phyloP scores from a whole-genome alignment of 2,888 invertebrate species.

The Pristionchus maxplancki region DNA sequence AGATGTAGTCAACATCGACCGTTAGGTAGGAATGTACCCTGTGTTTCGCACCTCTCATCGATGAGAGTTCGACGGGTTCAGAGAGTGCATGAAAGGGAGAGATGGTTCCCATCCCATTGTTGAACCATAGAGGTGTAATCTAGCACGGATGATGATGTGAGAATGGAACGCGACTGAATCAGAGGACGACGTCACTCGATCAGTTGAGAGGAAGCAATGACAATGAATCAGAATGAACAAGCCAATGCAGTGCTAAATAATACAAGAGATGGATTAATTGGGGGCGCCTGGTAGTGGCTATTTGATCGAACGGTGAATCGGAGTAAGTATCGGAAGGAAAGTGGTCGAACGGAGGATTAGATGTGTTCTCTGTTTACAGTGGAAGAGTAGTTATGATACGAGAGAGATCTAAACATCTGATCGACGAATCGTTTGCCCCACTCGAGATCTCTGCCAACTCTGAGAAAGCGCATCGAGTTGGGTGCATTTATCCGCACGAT shows the following conservation, averaged over 20 bases:
- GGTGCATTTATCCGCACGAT: background rate
- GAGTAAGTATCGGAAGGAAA: background rate
- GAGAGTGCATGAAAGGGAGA: background rate
- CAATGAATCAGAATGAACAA: background rate
- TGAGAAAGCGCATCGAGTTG: background rate
- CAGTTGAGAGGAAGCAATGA: background rate
- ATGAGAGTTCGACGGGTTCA: background rate
- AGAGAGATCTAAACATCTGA: constrained; percentile 39
- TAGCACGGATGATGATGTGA: background rate
- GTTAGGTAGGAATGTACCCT: background rate
- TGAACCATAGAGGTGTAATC: background rate
- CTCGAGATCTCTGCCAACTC: background rate
- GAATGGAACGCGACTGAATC: background rate
- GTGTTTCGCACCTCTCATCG: background rate
- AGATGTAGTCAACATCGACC: too few relatives aligned
- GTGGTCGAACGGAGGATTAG: background rate
- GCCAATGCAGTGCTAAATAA: background rate
- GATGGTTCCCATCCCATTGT: background rate
- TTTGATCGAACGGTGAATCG: constrained; percentile 15
- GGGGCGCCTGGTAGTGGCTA: constrained; percentile 20
- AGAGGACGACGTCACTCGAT: background rate
- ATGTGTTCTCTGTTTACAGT: constrained; percentile 30
- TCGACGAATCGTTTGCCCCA: background rate
- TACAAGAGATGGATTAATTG: constrained; percentile 8
- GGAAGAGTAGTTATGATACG: background rate